Evolutionary conservation across 64 coral and sea anemone species (phyloP).

Genomic region (Porites australiensis): DNA sequence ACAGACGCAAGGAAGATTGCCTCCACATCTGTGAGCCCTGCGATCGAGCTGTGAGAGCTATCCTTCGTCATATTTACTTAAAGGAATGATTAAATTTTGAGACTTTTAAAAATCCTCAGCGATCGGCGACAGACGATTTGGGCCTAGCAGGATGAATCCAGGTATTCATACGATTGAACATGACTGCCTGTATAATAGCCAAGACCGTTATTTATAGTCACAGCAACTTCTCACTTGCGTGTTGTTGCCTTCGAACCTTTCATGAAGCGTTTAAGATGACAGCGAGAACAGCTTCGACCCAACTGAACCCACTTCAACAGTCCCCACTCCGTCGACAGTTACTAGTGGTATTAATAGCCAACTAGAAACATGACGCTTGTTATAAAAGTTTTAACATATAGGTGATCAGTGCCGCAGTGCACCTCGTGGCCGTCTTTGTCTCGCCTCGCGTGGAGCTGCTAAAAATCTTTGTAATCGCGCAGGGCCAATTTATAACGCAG

Average conservation of each 20-base stretch:
- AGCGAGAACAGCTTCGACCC: not conserved
- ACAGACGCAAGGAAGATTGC: slow-evolving; percentile 28
- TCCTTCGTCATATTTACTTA: slow-evolving; percentile 2
- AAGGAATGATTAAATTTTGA: not conserved
- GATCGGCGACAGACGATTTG: not conserved
- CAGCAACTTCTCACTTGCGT: not conserved
- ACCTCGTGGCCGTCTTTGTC: no score
- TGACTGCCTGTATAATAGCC: not conserved
- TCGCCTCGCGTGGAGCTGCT: not conserved
- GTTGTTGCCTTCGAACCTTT: not conserved
- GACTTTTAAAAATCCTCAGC: not conserved
- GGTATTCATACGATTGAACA: not conserved
- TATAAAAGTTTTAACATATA: not conserved
- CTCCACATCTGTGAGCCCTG: not conserved
- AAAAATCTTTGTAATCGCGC: not conserved
- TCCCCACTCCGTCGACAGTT: not conserved
- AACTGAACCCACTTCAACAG: not conserved
- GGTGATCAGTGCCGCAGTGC: not conserved
- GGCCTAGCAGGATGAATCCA: not conserved
- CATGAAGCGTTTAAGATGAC: no score
- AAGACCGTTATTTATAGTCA: not conserved
- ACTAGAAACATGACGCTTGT: not conserved
- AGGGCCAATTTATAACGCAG: not conserved
- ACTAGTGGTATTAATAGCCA: not conserved
- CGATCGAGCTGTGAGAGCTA: not conserved